Conservation (phyloP, 2,888 invertebrate genomes). For the Drosophila macrothrix region DNA sequence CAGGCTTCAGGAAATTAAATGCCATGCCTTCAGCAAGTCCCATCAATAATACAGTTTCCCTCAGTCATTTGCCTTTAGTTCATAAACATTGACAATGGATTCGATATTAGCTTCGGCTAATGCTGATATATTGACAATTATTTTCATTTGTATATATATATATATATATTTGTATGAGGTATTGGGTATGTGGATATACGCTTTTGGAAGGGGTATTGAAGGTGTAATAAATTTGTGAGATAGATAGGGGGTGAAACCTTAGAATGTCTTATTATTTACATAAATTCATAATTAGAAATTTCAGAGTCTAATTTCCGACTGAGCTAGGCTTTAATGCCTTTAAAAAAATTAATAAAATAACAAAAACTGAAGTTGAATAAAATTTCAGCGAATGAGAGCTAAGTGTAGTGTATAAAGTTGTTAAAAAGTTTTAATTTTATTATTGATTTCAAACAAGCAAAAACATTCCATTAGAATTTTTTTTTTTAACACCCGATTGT, state of each 20-base stretch:
- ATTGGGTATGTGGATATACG: not conserved
- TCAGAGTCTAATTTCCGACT: not conserved
- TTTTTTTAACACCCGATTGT: not conserved
- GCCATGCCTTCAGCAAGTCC: constrained; percentile 40
- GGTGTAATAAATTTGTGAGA: not conserved
- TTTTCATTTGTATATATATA: constrained; percentile 20
- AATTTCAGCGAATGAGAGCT: not conserved
- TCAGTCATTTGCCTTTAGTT: constrained; percentile 11
- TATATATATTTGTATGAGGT: not conserved
- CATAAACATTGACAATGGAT: constrained; percentile 33
- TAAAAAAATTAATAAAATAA: not conserved
- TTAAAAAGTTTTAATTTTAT: not conserved
- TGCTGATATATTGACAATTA: constrained; percentile 33
- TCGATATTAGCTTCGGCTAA: constrained; percentile 43
- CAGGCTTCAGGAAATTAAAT: constrained; percentile 72
- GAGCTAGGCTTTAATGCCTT: rapidly evolving
- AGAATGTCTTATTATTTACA: not conserved
- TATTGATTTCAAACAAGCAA: not conserved
- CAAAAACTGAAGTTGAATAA: not conserved
- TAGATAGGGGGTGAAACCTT: not conserved
- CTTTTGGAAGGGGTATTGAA: not conserved
- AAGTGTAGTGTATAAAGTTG: not conserved
- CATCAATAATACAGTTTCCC: constrained; percentile 53
- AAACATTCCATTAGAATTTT: not conserved
- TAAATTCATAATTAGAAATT: not conserved